phyloP scores from a whole-genome alignment of 2,797 vertebrate genomes.

The Lepidocolaptes lacrymiger region DNA sequence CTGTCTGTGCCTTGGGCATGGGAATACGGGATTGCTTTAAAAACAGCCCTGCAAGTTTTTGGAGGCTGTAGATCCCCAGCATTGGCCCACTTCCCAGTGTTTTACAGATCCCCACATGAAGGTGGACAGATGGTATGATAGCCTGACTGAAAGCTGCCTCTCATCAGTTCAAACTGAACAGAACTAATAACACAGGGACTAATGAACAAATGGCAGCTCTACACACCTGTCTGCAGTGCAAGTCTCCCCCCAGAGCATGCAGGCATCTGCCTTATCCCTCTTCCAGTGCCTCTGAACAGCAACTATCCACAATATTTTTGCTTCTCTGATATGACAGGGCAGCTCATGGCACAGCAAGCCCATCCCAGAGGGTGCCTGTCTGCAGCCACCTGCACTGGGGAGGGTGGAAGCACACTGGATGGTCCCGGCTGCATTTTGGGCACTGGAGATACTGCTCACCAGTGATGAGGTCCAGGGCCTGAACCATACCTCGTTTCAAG shows the following conservation, averaged over 20 bases:
- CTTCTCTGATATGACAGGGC: neutral
- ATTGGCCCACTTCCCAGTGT: neutral
- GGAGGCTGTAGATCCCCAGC: neutral
- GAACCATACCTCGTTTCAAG: neutral
- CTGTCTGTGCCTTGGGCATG: neutral
- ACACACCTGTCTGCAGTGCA: neutral
- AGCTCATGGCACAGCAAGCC: neutral
- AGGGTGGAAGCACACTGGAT: accelerated
- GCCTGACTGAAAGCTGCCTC: neutral
- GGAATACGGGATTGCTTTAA: neutral
- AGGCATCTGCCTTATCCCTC: neutral
- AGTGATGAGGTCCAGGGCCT: neutral
- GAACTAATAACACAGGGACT: neutral
- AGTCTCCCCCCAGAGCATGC: neutral
- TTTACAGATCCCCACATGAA: neutral
- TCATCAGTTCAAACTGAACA: neutral
- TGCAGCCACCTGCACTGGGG: neutral
- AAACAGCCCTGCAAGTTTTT: neutral
- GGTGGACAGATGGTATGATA: neutral
- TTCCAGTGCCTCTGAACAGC: neutral
- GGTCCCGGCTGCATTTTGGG: accelerated
- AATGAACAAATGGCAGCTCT: neutral
- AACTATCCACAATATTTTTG: neutral
- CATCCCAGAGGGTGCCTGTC: neutral
- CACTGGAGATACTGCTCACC: neutral